Conservation (phyloP, 2,797 vertebrate genomes). For the Meriones psammophilus region DNA sequence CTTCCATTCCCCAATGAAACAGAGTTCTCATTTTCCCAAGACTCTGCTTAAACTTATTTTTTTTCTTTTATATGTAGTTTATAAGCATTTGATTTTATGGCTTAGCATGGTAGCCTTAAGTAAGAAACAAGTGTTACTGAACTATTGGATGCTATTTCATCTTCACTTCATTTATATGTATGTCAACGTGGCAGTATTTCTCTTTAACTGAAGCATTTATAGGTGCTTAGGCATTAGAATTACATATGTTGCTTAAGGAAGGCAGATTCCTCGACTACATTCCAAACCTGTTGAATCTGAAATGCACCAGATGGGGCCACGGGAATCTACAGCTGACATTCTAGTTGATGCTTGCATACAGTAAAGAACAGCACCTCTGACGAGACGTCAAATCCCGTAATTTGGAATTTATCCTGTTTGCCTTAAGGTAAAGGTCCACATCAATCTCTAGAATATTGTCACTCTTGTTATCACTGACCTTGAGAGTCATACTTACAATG, state of each 20-base stretch:
- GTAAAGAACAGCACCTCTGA: background rate
- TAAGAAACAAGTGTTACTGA: background rate
- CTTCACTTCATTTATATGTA: constrained; percentile 17
- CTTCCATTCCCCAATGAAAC: background rate
- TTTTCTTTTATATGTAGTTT: background rate
- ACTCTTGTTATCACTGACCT: background rate
- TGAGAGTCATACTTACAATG: background rate
- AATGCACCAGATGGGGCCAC: background rate
- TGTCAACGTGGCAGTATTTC: background rate
- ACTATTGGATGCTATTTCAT: constrained; percentile 6
- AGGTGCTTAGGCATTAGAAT: background rate
- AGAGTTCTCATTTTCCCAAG: background rate
- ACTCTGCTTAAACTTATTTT: background rate
- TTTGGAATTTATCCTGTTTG: background rate
- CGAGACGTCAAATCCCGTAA: background rate
- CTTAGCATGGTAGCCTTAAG: background rate
- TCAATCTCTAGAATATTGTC: background rate
- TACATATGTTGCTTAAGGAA: background rate
- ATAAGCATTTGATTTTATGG: background rate
- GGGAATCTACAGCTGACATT: background rate
- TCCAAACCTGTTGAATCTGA: background rate
- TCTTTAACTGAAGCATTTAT: background rate
- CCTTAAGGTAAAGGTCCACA: background rate
- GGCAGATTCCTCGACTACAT: background rate
- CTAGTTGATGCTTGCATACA: background rate